Percentiles rank a stretch among this genome's conserved stretches.
These are phyloP conservation scores for Cataglyphis rosenhaueri DNA, from an alignment of 2,888 invertebrate species.

Conservation along the genomic window DNA sequence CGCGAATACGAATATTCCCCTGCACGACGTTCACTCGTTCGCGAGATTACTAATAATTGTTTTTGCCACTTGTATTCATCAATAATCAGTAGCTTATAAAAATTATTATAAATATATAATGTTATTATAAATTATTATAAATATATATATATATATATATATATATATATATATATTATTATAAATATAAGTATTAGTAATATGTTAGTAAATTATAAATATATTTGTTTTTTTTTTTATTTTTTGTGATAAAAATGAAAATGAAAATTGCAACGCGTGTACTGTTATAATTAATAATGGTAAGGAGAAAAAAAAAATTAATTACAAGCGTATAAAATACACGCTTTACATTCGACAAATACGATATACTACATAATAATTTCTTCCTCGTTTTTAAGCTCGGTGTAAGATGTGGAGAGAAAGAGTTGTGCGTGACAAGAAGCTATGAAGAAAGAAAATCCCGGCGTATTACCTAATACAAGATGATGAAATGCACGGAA, in stretches of 20 bases:
- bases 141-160: too few relatives aligned
- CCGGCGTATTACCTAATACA: background rate
- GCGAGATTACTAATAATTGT: background rate
- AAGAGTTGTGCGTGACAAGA: constrained; percentile 12
- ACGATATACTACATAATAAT: constrained; percentile 3
- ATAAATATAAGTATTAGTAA: too few relatives aligned
- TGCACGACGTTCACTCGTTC: background rate
- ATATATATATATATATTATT: too few relatives aligned
- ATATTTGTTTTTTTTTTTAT: background rate
- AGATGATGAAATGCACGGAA: background rate
- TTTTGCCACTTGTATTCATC: background rate
- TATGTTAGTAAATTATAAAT: background rate
- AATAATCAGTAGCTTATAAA: background rate
- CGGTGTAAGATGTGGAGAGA: background rate
- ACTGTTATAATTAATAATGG: background rate
- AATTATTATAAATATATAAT: too few relatives aligned
- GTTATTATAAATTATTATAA: too few relatives aligned
- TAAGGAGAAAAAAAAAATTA: background rate
- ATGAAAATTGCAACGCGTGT: background rate
- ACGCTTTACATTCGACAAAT: constrained; percentile 2
- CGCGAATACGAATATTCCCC: background rate
- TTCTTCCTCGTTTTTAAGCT: background rate
- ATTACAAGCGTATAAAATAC: background rate
- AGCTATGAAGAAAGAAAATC: constrained; percentile 8
- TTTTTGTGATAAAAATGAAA: background rate